Evolutionary conservation across 2,888 invertebrate genomes (phyloP), one percentile per base, ranked within the genome.

Genomic region (Drosophila imparisetae): DNA sequence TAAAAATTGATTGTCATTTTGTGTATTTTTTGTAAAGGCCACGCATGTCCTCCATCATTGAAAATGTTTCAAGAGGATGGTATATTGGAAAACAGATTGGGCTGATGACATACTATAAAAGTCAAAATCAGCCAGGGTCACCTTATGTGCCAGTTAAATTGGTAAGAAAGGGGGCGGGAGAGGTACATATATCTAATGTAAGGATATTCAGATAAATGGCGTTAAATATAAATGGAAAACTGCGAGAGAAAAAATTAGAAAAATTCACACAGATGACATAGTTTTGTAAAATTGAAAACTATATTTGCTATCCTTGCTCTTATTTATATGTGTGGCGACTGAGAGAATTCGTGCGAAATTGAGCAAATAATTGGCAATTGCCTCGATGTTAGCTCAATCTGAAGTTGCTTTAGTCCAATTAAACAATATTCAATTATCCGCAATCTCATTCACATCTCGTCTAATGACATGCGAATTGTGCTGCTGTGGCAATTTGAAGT

Each of bases 1-100:
- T 58, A 58, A 67, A 72, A 76, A 42, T 50, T 78, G 55, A 27
- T 60, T 77, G 78, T 74, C 79, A 77, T 59, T 58, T 61, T n/a
- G 24, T 11, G 24, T 59, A 34, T 55, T 54, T 59, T 49, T 36
- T 50, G 50, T 4, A 27, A 21, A n/a, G 18, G 27, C 30, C 38
- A 49, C 13, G 48, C 29, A 24, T 34, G 11, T 40, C 21, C 38
- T 32, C 24, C 42, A 30, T 40, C n/a, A 36, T 10, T 34, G 57
- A 45, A 8, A 15, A 24, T 24, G 13, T 24, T 11, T 54, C 6
- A 24, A 18, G 34, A 32, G 18, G 53, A 53, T 30, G n/a, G 21
- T n/a, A n/a, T n/a, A 11, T n/a, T 40, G 40, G 10, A 40, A 40
- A 40, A 5, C 21, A 42, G 11, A 42, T 5, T 5, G 11, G n/a